A percentile compares a stretch with the other conserved stretches of the same genome.
phyloP scores from a whole-genome alignment of 2,888 invertebrate species.

The Calameuta idolon region DNA sequence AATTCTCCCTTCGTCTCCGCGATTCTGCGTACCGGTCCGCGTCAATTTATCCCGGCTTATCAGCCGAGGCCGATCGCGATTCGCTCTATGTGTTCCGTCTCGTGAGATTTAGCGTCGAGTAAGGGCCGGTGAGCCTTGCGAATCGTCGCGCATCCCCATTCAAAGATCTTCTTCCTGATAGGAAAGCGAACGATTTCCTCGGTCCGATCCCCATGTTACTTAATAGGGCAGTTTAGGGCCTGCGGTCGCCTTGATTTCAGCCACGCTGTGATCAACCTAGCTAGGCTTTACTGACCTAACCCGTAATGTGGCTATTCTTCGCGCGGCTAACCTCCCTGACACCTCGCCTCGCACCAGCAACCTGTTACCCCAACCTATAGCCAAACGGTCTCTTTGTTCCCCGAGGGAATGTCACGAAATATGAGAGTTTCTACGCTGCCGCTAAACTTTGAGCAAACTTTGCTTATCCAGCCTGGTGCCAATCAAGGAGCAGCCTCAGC shows the following conservation, averaged over 20 bases:
- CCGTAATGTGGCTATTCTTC: no score
- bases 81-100: no score
- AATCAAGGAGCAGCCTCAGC: slow-evolving; percentile 35
- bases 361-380: not conserved
- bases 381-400: slow-evolving; percentile 30
- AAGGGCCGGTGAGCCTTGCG: no score
- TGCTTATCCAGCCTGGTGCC: slow-evolving; percentile 39
- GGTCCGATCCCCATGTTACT: not conserved
- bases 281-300: not conserved
- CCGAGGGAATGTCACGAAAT: slow-evolving; percentile 41
- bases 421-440: slow-evolving; percentile 37
- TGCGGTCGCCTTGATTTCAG: not conserved
- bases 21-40: no score
- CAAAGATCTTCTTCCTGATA: no score
- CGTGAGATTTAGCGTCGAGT: no score
- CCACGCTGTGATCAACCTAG: not conserved
- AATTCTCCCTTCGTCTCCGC: no score
- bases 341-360: not conserved
- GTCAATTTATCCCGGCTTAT: no score
- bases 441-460: slow-evolving; percentile 38
- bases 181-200: no score
- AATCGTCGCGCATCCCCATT: no score
- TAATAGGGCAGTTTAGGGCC: not conserved
- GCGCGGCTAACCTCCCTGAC: not conserved
- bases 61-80: no score